Conservation (phyloP, 2,113 vertebrate genomes). For the Andinoacara biseriatus region DNA sequence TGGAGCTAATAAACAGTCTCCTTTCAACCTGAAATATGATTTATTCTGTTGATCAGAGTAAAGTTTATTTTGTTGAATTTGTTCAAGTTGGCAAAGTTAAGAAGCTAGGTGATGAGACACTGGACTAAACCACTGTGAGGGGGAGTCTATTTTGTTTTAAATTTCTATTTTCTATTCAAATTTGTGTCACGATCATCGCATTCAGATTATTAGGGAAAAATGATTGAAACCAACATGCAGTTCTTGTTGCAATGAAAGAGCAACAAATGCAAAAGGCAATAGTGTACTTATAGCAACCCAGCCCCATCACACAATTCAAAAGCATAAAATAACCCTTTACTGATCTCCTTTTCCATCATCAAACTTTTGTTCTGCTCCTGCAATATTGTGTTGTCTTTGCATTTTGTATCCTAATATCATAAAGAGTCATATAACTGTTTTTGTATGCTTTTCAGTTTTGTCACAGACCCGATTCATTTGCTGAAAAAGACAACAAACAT, state of each 20-base stretch:
- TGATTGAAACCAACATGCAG: not conserved
- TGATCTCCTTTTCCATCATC: not conserved
- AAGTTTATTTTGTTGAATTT: not conserved
- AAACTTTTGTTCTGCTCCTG: not conserved
- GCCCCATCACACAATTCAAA: not conserved
- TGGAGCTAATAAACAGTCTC: too few species aligned
- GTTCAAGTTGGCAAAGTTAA: not conserved
- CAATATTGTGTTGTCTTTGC: not conserved
- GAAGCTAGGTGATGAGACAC: not conserved
- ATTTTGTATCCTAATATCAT: not conserved
- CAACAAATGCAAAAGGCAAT: not conserved
- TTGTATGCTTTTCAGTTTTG: too few species aligned
- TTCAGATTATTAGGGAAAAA: not conserved
- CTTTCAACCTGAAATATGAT: not conserved
- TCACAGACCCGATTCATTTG: not conserved
- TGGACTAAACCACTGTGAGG: not conserved
- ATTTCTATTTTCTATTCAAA: not conserved
- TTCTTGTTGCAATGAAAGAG: not conserved
- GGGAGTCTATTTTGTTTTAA: not conserved
- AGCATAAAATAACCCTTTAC: not conserved
- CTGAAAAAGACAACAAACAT: not conserved
- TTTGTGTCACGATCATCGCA: not conserved
- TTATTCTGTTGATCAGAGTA: not conserved
- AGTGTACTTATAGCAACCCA: not conserved
- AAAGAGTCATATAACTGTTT: not conserved